Percentiles rank a stretch among this genome's conserved stretches.
Conservation (phyloP, 1,140 invertebrate species). For the Reticulitermes speratus region DNA sequence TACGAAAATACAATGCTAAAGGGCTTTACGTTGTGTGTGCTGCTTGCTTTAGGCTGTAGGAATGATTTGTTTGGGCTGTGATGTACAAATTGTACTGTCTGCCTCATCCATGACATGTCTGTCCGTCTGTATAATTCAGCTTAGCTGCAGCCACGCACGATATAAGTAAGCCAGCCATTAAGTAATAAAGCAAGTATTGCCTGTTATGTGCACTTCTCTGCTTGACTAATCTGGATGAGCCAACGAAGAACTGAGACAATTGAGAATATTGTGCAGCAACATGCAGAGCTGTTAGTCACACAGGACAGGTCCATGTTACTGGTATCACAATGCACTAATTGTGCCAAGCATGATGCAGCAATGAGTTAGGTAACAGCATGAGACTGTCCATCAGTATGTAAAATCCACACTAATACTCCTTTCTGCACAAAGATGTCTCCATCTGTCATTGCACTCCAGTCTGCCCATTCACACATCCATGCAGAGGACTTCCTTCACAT, state of each 20-base stretch:
- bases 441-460: not conserved
- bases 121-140: not conserved
- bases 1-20: not conserved
- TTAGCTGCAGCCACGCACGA: not conserved
- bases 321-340: not conserved
- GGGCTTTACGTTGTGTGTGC: not conserved
- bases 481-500: no score
- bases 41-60: conserved; percentile 7
- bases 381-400: not conserved
- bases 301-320: not conserved
- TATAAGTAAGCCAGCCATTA: not conserved
- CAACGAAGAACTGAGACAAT: not conserved
- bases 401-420: not conserved
- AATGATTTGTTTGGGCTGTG: conserved; percentile 9
- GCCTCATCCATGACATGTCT: not conserved
- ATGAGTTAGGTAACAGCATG: conserved; percentile 1
- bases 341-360: not conserved
- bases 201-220: not conserved
- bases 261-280: not conserved
- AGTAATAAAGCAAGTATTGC: not conserved
- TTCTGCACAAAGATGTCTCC: conserved; percentile 10
- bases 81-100: not conserved
- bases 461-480: not conserved
- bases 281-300: not conserved
- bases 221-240: conserved; percentile 4